phyloP scores from a whole-genome alignment of 2,113 vertebrate species.

The Carassius carassius region DNA sequence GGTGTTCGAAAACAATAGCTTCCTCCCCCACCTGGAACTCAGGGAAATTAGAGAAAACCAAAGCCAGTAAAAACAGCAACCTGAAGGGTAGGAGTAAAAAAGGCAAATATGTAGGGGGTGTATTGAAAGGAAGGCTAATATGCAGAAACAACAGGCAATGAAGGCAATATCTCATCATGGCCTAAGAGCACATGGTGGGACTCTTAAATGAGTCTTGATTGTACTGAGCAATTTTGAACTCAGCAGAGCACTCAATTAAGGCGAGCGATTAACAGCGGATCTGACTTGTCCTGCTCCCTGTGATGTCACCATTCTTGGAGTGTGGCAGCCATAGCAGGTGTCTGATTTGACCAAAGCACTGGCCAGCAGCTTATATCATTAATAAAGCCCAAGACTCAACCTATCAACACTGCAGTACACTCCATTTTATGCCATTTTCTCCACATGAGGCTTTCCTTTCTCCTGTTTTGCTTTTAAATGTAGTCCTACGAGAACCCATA shows the following conservation, averaged over 20 bases:
- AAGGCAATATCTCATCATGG: slow-evolving; percentile 59
- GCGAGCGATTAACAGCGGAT: slow-evolving; percentile 57
- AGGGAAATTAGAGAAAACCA: slow-evolving; percentile 39
- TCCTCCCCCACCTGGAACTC: slow-evolving; percentile 37
- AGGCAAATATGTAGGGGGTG: slow-evolving; percentile 45
- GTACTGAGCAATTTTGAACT: slow-evolving; percentile 56
- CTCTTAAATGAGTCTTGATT: slow-evolving; percentile 62
- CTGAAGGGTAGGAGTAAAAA: slow-evolving; percentile 47
- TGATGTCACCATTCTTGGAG: slow-evolving; percentile 55
- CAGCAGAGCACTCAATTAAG: slow-evolving; percentile 63
- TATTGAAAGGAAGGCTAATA: slow-evolving; percentile 55
- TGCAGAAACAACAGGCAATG: slow-evolving; percentile 55
- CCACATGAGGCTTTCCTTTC: slow-evolving; percentile 50
- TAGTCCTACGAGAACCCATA: slow-evolving; percentile 44
- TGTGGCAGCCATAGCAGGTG: slow-evolving; percentile 60
- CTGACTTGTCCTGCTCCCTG: slow-evolving; percentile 50
- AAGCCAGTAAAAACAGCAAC: slow-evolving; percentile 45
- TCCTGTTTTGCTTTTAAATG: slow-evolving; percentile 54
- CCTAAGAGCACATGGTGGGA: slow-evolving; percentile 54
- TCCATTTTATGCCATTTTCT: slow-evolving; percentile 60
- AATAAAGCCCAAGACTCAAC: slow-evolving; percentile 52
- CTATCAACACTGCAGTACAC: slow-evolving; percentile 58
- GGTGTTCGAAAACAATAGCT: slow-evolving; percentile 38
- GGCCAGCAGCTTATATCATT: slow-evolving; percentile 59
- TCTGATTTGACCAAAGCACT: slow-evolving; percentile 62